These are phyloP conservation scores for Seira sanloemensis DNA, from an alignment of 2,888 invertebrate genomes.

Conservation along the genomic window DNA sequence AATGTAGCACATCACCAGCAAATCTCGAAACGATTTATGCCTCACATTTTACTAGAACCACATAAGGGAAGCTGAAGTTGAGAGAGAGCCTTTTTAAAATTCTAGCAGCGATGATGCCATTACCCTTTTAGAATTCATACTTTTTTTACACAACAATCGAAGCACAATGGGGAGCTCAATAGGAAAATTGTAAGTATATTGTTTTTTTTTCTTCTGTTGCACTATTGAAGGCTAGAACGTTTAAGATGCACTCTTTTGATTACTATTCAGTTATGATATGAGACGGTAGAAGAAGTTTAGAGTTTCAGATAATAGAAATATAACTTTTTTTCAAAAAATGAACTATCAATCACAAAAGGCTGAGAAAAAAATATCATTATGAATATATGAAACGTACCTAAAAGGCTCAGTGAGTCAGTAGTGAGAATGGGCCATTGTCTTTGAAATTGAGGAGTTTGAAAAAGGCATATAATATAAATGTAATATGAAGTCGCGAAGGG, in stretches of 20 bases:
- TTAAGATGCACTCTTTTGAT: background rate
- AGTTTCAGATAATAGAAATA: background rate
- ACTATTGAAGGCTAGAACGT: background rate
- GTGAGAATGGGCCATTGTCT: no score
- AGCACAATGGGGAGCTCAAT: no score
- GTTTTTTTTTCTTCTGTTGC: no score
- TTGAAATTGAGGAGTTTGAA: no score
- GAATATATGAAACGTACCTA: background rate
- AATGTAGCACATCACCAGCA: constrained; percentile 11
- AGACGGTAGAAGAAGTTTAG: background rate
- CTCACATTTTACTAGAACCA: background rate
- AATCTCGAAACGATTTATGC: background rate
- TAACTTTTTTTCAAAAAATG: background rate
- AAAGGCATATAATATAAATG: no score
- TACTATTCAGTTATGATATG: background rate
- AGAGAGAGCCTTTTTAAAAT: background rate
- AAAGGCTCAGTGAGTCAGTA: no score
- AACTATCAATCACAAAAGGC: background rate
- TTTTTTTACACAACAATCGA: background rate
- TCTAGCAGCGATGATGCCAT: background rate
- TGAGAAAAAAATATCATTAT: background rate
- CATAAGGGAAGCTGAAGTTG: background rate
- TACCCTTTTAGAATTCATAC: background rate
- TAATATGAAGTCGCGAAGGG: no score
- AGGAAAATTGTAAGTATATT: no score